Conservation (phyloP, 1,140 invertebrate genomes). For the Globodera rostochiensis region DNA sequence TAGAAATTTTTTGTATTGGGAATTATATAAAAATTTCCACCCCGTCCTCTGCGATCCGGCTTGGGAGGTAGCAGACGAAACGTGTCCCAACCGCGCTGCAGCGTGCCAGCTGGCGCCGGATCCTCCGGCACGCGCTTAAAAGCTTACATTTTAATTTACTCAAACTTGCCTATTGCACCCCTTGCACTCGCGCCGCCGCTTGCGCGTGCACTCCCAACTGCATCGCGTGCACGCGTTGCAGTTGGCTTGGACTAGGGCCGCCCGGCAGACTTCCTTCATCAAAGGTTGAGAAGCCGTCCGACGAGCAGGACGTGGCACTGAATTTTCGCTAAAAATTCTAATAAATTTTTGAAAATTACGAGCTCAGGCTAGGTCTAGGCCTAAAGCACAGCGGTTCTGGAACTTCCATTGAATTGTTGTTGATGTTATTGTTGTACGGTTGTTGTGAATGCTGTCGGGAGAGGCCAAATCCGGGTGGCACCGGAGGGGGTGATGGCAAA, state of each 20-base stretch:
- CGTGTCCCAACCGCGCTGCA: constrained; percentile 18
- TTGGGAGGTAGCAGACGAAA: constrained; percentile 17
- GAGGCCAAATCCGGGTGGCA: background rate
- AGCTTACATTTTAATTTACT: too few species aligned
- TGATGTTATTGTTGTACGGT: background rate
- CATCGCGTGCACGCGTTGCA: background rate
- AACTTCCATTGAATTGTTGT: background rate
- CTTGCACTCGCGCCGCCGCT: background rate
- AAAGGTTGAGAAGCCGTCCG: constrained; percentile 7
- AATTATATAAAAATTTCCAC: background rate
- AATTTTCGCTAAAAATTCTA: background rate
- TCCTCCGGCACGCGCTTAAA: background rate
- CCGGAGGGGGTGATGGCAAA: background rate
- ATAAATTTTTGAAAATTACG: background rate
- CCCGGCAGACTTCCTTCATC: background rate
- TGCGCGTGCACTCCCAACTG: background rate
- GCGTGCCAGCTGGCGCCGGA: background rate
- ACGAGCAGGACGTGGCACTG: background rate
- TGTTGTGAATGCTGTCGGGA: background rate
- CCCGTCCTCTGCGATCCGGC: constrained; percentile 8
- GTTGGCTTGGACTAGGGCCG: background rate
- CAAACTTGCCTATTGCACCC: too few species aligned
- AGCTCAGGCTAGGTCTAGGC: background rate
- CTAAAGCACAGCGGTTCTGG: background rate
- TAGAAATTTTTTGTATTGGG: constrained; percentile 37